A percentile compares a stretch with the other conserved stretches of the same genome.
Conservation (phyloP, 2,113 vertebrate species). For the Heterotilapia buettikoferi region DNA sequence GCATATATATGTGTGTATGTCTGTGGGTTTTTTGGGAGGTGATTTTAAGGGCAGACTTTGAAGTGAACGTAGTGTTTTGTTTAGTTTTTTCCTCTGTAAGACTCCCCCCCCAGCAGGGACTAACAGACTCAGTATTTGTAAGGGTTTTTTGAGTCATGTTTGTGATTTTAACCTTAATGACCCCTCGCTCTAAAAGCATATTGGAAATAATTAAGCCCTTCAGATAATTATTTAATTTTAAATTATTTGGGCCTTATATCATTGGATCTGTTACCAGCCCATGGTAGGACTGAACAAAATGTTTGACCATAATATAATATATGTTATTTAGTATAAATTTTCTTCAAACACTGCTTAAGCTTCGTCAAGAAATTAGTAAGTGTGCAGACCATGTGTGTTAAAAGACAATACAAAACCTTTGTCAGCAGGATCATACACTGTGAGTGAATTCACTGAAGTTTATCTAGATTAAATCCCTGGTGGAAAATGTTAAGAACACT, state of each 20-base stretch:
- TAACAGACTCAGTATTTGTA: background rate
- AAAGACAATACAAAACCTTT: background rate
- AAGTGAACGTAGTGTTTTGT: background rate
- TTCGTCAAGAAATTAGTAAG: background rate
- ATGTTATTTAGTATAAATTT: background rate
- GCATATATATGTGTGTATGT: background rate
- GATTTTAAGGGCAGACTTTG: conserved; percentile 25
- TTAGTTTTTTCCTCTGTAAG: background rate
- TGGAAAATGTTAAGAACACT: background rate
- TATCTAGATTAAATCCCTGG: background rate
- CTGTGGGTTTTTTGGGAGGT: background rate
- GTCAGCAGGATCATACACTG: background rate
- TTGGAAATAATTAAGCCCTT: background rate
- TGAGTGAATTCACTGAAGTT: background rate
- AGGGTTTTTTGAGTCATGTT: background rate
- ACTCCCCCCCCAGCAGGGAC: background rate
- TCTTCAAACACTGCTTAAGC: background rate
- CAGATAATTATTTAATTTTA: background rate
- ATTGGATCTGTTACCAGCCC: background rate
- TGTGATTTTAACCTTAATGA: background rate
- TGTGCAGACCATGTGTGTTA: background rate
- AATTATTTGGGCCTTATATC: background rate
- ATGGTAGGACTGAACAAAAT: background rate
- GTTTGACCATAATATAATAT: background rate
- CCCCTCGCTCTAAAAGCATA: background rate